Base-by-base conservation (phyloP, 2,113 vertebrate species). In the Lichenostomus cassidix region DNA sequence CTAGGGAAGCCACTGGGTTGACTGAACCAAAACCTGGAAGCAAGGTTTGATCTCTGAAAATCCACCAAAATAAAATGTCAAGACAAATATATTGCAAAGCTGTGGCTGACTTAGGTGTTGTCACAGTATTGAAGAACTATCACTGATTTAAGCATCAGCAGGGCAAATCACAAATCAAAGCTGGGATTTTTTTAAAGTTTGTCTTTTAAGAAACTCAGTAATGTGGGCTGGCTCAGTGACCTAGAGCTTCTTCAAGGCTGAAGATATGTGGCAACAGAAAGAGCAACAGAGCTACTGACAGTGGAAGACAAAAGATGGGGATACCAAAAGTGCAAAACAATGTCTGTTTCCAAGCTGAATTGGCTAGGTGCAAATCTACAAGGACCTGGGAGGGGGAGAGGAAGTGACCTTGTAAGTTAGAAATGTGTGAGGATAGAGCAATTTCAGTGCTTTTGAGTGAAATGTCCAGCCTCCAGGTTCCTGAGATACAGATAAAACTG, bases 21-120 rank as follows among this genome's bases (percentile, higher is more conserved):
- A 93, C 85, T 90, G 82, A 69, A 94, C 68, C 49, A 84, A 77
- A 87, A 80, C 60, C 73, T 89, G 65, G 42, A 92, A 77, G 46
- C 12, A 85, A 73, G 53, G 35, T 65, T 63, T 71, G 20, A 53
- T 87, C 44, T 46, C 65, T 81, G 65, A 91, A 92, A 93, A 76
- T 62, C 44, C 46, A 90, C 71, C 46, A 73, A 83, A 79, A 79
- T 39, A 68, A 87, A 85, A 86, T 39, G 9, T 80, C 63, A 80
- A 58, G 55, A 15, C 23, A 65, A 37, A 74, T 62, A 20, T 74
- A 13, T 33, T 53, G 37, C 42, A 69, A 68, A 93, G 11, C 16
- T 76, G 23, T 79, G 31, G 8, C 75, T 88, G n/a, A 53, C 15
- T 52, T 68, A 37, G 25, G 2, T 52, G 10, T 69, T 75, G 6